phyloP scores from a whole-genome alignment of 2,888 invertebrate species.

The Catocala sponsa region DNA sequence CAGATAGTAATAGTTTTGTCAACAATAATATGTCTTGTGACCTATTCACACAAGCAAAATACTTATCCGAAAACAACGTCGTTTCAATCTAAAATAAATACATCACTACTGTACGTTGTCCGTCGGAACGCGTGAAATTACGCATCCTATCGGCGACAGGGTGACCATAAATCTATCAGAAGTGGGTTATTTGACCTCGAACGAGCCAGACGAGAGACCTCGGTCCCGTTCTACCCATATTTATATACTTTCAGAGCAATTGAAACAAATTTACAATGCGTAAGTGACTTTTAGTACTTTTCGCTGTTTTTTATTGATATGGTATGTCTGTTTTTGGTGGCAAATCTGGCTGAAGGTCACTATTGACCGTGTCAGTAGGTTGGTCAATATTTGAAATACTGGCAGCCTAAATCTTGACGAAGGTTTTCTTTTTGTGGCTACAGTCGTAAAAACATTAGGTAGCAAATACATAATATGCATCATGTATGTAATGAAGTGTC shows the following conservation, averaged over 20 bases:
- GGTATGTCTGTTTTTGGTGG: neutral
- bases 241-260: constrained; percentile 43
- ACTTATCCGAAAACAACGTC: constrained; percentile 2
- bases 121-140: constrained; percentile 31
- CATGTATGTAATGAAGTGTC: no score
- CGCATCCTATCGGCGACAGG: constrained; percentile 41
- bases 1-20: no score
- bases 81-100: constrained; percentile 31
- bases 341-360: neutral
- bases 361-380: neutral
- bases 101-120: constrained; percentile 28
- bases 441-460: no score
- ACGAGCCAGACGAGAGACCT: constrained; percentile 2
- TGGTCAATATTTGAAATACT: constrained; percentile 5
- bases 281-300: constrained; percentile 27
- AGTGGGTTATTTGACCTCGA: constrained; percentile 37
- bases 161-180: constrained; percentile 52
- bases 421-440: no score
- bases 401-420: no score
- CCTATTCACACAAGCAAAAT: neutral
- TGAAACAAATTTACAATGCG: constrained; percentile 36
- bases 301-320: constrained; percentile 14
- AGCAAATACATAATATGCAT: no score
- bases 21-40: no score
- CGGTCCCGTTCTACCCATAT: constrained; percentile 36